phyloP scores from a whole-genome alignment of 2,113 vertebrate species.

The Leptosomus discolor region DNA sequence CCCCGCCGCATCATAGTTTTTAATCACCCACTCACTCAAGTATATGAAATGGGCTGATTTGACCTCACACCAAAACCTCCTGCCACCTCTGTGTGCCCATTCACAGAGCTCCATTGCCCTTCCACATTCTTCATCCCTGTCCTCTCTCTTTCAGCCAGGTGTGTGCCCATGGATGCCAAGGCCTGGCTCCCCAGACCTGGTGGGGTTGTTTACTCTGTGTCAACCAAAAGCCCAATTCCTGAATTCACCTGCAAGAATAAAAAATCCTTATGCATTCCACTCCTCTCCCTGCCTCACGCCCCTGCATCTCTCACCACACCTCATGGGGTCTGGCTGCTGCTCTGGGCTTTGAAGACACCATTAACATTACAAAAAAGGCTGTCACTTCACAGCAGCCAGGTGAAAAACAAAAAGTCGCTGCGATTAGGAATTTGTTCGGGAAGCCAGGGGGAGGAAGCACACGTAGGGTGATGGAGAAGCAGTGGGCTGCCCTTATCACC shows the following conservation, averaged over 20 bases:
- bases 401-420: neutral
- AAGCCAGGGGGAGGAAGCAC: neutral
- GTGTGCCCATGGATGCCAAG: neutral
- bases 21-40: neutral
- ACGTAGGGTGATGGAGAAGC: neutral
- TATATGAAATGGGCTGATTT: neutral
- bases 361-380: neutral
- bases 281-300: fast-evolving
- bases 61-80: neutral
- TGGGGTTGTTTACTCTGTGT: neutral
- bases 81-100: neutral
- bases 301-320: neutral
- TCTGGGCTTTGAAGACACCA: neutral
- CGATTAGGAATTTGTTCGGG: neutral
- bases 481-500: neutral
- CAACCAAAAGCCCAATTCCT: neutral
- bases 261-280: neutral
- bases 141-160: neutral
- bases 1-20: neutral
- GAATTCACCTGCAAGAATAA: neutral
- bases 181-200: neutral
- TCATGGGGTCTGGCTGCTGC: neutral
- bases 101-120: neutral
- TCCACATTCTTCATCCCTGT: neutral
- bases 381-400: neutral